Evolutionary conservation across 2,888 invertebrate species (phyloP).

Genomic region (Biston stratarius): DNA sequence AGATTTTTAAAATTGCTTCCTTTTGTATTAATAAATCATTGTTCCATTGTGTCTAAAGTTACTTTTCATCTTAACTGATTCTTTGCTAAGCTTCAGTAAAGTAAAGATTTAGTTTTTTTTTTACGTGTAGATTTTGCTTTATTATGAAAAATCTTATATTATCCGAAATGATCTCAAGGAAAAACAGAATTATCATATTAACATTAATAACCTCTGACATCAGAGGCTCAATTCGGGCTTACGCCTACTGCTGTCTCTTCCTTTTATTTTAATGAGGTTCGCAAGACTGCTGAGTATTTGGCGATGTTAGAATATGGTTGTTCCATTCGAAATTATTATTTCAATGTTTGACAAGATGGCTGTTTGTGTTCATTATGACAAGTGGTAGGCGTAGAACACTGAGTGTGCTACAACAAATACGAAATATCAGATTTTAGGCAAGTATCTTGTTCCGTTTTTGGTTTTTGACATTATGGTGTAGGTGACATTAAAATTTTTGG

Average conservation of each 20-base stretch:
- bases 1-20: background rate
- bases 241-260: constrained; percentile 37
- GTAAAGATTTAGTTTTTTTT: constrained; percentile 28
- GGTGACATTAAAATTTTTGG: no score
- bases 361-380: constrained; percentile 2
- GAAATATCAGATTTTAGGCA: background rate
- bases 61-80: constrained; percentile 15
- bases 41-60: constrained; percentile 18
- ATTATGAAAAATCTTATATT: constrained; percentile 37
- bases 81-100: constrained; percentile 23
- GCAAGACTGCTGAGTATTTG: constrained; percentile 34
- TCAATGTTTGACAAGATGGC: constrained; percentile 21
- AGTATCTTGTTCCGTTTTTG: background rate
- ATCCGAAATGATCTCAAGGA: constrained; percentile 36
- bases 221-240: constrained; percentile 35
- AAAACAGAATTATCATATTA: constrained; percentile 40
- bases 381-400: constrained; percentile 1
- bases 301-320: constrained; percentile 33
- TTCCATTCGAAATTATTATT: constrained; percentile 33
- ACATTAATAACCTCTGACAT: no score
- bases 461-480: no score
- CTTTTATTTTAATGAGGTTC: constrained; percentile 41
- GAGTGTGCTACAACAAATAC: constrained; percentile 4
- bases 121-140: constrained; percentile 28
- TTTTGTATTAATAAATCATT: constrained; percentile 18